Base-by-base conservation (phyloP, 2,888 invertebrate genomes). In the Altica lythri region DNA sequence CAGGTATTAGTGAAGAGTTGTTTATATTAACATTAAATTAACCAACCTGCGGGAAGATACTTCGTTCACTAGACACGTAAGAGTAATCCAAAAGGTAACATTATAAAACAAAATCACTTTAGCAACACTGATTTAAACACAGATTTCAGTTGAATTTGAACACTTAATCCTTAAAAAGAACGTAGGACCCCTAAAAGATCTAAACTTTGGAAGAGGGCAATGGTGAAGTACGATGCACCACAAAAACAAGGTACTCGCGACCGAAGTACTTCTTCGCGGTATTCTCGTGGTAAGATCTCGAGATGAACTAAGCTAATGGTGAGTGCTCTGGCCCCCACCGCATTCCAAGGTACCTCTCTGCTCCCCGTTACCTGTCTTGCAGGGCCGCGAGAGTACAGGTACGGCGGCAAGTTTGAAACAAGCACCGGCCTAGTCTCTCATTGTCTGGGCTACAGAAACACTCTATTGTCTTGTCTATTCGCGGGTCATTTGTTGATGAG, bases 401-500 rank as follows among this genome's bases (percentile, higher is more conserved):
- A 52, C 51, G 67, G 61, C 72, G 72, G 72, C 64, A 68, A 72
- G 68, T 72, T 71, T 69, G 64, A 72, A 72, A 71, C 63, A 52
- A 58, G 56, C 57, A 60, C 58, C 55, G 51, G 59, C 50, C 58
- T 53, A 60, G 61, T 67, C 63, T 65, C 66, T 70, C 72, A 72
- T 73, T 73, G 73, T 73, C 72, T 69, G 68, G 63, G 67, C 67
- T 67, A 70, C 72, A 70, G 72, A 72, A 70, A 72, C 73, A 68
- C 67, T 72, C 74, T 71, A 74, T 74, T 74, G 74, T 74, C 73
- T 73, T 74, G 74, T 74, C 74, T 72, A 72, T 72, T 73, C 66
- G 68, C 71, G 61, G 68, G 64, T 66, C 66, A 66, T 65, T 67
- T 64, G 64, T 64, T 70, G 70, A 71, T 68, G 68, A 67, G 68